These are phyloP conservation scores for Drosophila planitibia DNA, from an alignment of 2,888 invertebrate genomes.

Conservation along the genomic window DNA sequence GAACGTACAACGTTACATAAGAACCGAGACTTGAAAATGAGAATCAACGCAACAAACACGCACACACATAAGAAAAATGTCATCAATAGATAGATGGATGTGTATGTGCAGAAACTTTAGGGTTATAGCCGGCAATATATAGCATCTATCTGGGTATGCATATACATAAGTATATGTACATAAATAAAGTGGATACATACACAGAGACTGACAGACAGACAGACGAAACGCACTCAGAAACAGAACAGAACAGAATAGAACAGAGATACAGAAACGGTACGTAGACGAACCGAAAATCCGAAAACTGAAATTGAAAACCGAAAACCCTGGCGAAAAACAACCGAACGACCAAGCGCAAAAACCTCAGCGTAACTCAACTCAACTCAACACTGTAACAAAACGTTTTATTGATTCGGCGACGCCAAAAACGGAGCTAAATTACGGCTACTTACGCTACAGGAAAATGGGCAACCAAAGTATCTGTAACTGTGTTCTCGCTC, in stretches of 20 bases:
- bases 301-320: conserved; percentile 42
- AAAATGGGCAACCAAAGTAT: conserved; percentile 47
- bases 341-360: conserved; percentile 65
- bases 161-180: conserved; percentile 30
- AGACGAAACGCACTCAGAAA: conserved; percentile 57
- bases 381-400: conserved; percentile 48
- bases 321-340: conserved; percentile 55
- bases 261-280: conserved; percentile 55
- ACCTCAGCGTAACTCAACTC: conserved; percentile 71
- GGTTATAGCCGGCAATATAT: conserved; percentile 63
- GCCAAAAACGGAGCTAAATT: conserved; percentile 71
- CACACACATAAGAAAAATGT: conserved; percentile 20
- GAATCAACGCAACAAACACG: conserved; percentile 22
- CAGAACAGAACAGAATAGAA: conserved; percentile 41
- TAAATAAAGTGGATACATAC: conserved; percentile 59
- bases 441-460: conserved; percentile 62
- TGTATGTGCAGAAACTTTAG: conserved; percentile 25
- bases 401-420: conserved; percentile 74
- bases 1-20: conserved; percentile 53
- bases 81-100: conserved; percentile 24
- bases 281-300: conserved; percentile 43
- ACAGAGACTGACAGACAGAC: conserved; percentile 31
- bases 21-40: conserved; percentile 43
- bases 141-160: conserved; percentile 56
- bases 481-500: conserved; percentile 32